Evolutionary conservation across 2,113 vertebrate species (phyloP), one percentile per base, ranked within the genome.

Genomic region (Spilogale gracilis): DNA sequence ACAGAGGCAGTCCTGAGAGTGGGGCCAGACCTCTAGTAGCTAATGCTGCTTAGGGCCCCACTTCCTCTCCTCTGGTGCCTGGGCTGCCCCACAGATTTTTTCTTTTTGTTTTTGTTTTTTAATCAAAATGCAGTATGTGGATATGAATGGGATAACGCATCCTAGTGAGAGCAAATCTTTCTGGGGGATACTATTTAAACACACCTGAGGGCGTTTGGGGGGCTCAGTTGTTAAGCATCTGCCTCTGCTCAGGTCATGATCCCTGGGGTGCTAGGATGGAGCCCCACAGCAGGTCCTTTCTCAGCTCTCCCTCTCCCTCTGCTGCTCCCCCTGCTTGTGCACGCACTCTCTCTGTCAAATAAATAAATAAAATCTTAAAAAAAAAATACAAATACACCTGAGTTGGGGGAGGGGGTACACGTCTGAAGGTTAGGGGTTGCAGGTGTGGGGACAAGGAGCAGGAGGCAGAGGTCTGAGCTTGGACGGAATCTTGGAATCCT

Each of bases 31-130:
- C 0, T 5, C 76, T 1, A 10, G 76, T 14, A 65, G 54, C 69
- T 69, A 58, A 5, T 4, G 45, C 43, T 76, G 60, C 11, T 30
- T 3, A 11, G 50, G 85, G 38, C 12, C 56, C 18, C 3, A 3
- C 52, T 94, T 85, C 74, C 83, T 86, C 78, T 30, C 13, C 8
- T 48, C 16, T 2, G 0, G 6, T 71, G 69, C 69, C 91, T 96
- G 80, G n/a, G 76, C 96, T 97, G 97, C 56, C 63, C 74, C 56
- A 56, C 60, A 79, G 45, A 4, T n/a, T 25, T 54, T 27, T 67
- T 43, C 11, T 5, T 74, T 63, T 25, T 63, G 61, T 14, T 58
- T 18, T 61, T 25, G 30, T n/a, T 79, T 16, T 43, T 79, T 7
- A 52, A 38, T 83, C 63, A 8, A 91, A 85, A 79, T 25, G 56